Base-by-base conservation (phyloP, 2,113 vertebrate genomes). In the Terrapene triunguis region DNA sequence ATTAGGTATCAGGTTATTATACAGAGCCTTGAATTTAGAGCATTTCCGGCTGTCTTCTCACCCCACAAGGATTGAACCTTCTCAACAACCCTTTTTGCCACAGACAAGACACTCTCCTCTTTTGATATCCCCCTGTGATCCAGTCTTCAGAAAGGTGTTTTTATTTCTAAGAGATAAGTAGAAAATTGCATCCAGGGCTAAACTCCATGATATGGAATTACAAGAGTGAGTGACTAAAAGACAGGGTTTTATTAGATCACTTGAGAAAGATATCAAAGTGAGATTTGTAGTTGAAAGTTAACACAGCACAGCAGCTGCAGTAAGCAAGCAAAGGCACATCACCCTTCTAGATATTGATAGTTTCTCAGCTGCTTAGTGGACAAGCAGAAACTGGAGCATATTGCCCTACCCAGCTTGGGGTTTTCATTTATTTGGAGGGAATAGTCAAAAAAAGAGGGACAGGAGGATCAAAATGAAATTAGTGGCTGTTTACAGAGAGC, bases 371-470 rank as follows among this genome's bases (percentile, higher is more conserved):
- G 81, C 3, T 1, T 92, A 32, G n/a, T 16, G 32, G 85, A 69
- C 95, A 87, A 96, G 84, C 86, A 90, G 82, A 57, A 94, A 59
- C 27, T 50, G 88, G 76, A 95, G 32, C 27, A 22, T 8, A 62
- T 44, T 19, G 51, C 14, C 69, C 76, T 84, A 8, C 50, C 81
- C 82, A 6, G 47, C 35, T 8, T 59, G 69, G 47, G 42, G n/a
- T 9, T 94, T 94, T 94, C 8, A 8, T 86, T 79, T 83, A n/a
- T 69, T 80, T 91, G 47, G 47, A 81, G 44, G 83, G 80, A 62
- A 42, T 59, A 25, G 10, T 87, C 27, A 69, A 88, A 85, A 53
- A 48, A 12, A 62, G 44, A 84, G 44, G 19, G 38, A 55, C 65
- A 80, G 55, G 42, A 93, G 24, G 32, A 92, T 4, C 82, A 62